Base-by-base conservation (phyloP, 2,113 vertebrate genomes). In the Monarcha castaneiventris region DNA sequence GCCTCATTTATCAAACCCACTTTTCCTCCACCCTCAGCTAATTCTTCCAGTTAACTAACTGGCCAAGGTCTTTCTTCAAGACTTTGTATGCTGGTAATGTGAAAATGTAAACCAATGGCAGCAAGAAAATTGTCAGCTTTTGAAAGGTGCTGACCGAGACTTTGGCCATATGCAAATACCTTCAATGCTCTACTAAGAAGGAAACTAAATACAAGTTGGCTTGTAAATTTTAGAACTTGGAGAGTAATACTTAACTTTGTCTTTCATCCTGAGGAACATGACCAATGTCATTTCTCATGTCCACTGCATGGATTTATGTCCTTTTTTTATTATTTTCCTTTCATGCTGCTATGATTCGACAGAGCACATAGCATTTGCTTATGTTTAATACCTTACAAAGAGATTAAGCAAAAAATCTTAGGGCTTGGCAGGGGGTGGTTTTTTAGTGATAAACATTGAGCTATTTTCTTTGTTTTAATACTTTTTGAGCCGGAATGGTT, bases 11-110 rank as follows among this genome's bases (percentile, higher is more conserved):
- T 46, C 37, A 72, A 35, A 62, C n/a, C 73, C 75, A 13, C n/a
- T 66, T 76, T 74, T 72, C 33, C 58, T 91, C 68, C 26, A 25
- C 48, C 85, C 51, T 90, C 27, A 13, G 52, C 68, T 89, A 62
- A 39, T 48, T 91, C 62, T 67, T 96, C 89, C 49, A 75, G 32
- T 95, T 90, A 82, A 93, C 85, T 80, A 88, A 84, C 78, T 89
- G 77, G 14, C 29, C 86, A 22, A 18, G n/a, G 49, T 84, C 64
- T 78, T 94, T 90, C 74, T 82, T 84, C 67, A 61, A 72, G 80
- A 73, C 22, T 72, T 43, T 59, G 18, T 22, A 22, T 76, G 64
- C 43, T 62, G 29, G 44, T 52, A 66, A 82, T 51, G 48, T 48
- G 58, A 84, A 89, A 94, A 87, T 29, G 41, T 64, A 79, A 84